Evolutionary conservation across 2,797 vertebrate species (phyloP), one percentile per base, ranked within the genome.

Genomic region (Parotocinclus haroldoi): DNA sequence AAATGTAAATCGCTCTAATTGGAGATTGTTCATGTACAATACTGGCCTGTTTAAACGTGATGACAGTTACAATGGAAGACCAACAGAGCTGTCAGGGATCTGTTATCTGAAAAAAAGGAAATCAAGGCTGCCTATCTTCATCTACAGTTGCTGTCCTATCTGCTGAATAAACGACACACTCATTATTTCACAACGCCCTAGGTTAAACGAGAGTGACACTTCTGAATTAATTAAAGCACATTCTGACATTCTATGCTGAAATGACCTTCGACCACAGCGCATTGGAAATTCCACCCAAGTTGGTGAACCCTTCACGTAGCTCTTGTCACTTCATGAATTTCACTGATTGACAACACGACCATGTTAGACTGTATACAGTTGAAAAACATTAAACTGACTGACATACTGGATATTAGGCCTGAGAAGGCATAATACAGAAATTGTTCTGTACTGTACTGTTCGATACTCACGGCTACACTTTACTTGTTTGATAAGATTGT

Each of bases 351-450:
- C 85, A 84, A 80, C 77, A 66, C 73, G 76, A 72, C 79, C 78
- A 75, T 81, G 80, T 81, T 80, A 16, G 59, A 16, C 59, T 49
- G 36, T 45, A n/a, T n/a, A 79, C 83, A 67, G 83, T 81, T 85
- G 76, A 80, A 83, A 83, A 68, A 73, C 64, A 62, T 68, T 81
- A 78, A 74, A 73, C 49, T 86, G 84, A 89, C 68, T 84, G 89
- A 86, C 85, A 79, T 74, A 53, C 81, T 44, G 85, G 81, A 76
- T 56, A 54, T 64, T 37, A 56, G 17, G 39, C 14, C 54, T 44
- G 55, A 76, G 71, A 72, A 69, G 62, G 16, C 71, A 74, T 80
- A 48, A 58, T n/a, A n/a, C n/a, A 27, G 27, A 27, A 27, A 27
- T 27, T 27, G 27, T 2, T n/a, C n/a, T n/a, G n/a, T n/a, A n/a